A percentile compares a stretch with the other conserved stretches of the same genome.
Conservation (phyloP, 2,113 vertebrate species). For the Fukomys damarensis region DNA sequence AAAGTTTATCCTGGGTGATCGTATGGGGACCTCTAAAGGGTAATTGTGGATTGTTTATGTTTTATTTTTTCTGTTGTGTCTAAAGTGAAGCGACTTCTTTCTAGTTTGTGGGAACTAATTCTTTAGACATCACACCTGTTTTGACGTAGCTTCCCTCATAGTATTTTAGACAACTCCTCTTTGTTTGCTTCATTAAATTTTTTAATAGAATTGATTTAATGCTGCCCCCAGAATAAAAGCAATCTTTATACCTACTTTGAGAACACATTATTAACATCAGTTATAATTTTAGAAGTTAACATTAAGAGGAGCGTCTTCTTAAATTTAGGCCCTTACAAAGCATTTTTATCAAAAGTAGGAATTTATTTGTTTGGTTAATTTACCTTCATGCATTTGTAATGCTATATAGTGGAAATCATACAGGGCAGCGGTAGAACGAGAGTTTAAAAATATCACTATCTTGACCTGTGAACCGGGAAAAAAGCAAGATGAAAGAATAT, state of each 20-base stretch:
- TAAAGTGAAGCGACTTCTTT: not conserved
- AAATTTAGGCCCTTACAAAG: constrained; percentile 2
- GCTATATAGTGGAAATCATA: not conserved
- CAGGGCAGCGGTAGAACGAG: not conserved
- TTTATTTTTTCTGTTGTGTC: constrained; percentile 12
- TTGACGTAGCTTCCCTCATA: not conserved
- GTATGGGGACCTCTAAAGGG: not conserved
- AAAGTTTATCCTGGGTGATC: not conserved
- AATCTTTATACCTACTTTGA: not conserved
- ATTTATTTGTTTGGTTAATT: not conserved
- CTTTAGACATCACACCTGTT: not conserved
- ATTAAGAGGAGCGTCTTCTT: not conserved
- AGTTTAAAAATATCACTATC: not conserved
- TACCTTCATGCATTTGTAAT: not conserved
- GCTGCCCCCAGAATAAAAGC: not conserved
- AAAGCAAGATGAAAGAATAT: not conserved
- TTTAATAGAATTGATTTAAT: not conserved
- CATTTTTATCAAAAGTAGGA: constrained; percentile 7
- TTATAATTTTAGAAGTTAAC: not conserved
- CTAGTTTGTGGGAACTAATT: not conserved
- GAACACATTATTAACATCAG: not conserved
- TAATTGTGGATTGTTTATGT: not conserved
- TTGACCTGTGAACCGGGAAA: not conserved
- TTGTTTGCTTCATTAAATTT: not conserved
- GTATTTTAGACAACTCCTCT: not conserved